These are phyloP conservation scores for Limnephilus lunatus DNA, from an alignment of 2,888 invertebrate genomes.

Conservation along the genomic window DNA sequence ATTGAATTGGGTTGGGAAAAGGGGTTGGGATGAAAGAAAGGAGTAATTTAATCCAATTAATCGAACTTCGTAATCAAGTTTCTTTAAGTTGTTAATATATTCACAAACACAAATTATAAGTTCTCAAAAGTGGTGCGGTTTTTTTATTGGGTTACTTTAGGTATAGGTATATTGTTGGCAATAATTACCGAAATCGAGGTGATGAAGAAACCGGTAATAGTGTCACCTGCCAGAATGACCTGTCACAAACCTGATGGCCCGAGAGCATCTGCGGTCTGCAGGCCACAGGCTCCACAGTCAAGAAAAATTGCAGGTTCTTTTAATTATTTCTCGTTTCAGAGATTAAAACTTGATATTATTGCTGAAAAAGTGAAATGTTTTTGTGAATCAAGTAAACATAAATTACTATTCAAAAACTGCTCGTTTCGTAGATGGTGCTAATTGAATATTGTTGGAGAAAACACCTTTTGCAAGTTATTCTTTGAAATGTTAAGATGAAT, in stretches of 20 bases:
- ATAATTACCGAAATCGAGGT: not conserved
- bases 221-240: not conserved
- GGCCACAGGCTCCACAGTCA: not conserved
- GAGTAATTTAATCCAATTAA: no score
- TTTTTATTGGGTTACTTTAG: not conserved
- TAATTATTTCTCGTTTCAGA: not conserved
- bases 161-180: not conserved
- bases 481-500: no score
- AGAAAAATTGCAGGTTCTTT: not conserved
- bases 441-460: no score
- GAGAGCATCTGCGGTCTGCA: not conserved
- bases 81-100: not conserved
- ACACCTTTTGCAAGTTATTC: no score
- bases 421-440: no score
- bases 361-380: not conserved
- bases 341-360: not conserved
- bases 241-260: not conserved
- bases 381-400: no score
- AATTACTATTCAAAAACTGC: no score
- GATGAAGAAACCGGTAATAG: not conserved
- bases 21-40: no score
- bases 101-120: not conserved
- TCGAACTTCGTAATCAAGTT: not conserved
- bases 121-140: not conserved
- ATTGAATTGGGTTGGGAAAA: no score